Evolutionary conservation across 2,888 invertebrate genomes (phyloP).

Genomic region (Galerucella pusilla): DNA sequence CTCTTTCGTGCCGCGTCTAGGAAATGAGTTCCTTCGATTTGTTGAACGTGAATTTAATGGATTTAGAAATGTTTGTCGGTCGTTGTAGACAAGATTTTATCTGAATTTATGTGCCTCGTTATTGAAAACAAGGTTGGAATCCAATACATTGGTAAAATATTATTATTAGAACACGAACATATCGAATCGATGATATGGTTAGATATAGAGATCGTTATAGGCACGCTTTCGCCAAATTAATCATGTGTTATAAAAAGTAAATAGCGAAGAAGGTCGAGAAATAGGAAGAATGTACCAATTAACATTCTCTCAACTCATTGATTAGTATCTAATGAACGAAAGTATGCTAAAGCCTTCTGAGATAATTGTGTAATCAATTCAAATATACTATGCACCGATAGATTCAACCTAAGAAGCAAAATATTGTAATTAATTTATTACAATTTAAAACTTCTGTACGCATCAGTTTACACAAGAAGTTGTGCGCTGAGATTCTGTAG

Average conservation of each 20-base stretch:
- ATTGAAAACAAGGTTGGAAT: slow-evolving; percentile 39
- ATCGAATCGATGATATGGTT: slow-evolving; percentile 15
- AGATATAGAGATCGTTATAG: slow-evolving; percentile 9
- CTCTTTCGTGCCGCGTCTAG: slow-evolving; percentile 25
- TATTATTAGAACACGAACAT: slow-evolving; percentile 30
- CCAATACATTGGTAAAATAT: slow-evolving; percentile 31
- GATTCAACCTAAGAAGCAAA: not conserved
- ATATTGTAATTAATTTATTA: too few species aligned
- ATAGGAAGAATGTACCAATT: not conserved
- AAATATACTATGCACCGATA: not conserved
- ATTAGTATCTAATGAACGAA: not conserved
- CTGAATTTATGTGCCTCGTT: slow-evolving; percentile 38
- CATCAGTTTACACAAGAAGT: too few species aligned
- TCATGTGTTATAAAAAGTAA: slow-evolving; percentile 6
- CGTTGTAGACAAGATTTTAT: slow-evolving; percentile 40
- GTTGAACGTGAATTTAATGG: slow-evolving; percentile 41
- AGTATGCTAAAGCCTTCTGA: not conserved
- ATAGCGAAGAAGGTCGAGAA: slow-evolving; percentile 3
- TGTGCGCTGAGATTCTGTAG: too few species aligned
- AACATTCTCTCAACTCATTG: not conserved
- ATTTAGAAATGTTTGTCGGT: slow-evolving; percentile 44
- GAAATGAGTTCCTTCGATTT: slow-evolving; percentile 42
- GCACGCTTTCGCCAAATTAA: slow-evolving; percentile 6
- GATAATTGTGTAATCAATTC: not conserved
- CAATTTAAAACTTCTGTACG: too few species aligned